Percentiles rank a stretch among this genome's conserved stretches.
These are phyloP conservation scores for Amphiprion ocellaris DNA, from an alignment of 2,113 vertebrate species.

Conservation along the genomic window DNA sequence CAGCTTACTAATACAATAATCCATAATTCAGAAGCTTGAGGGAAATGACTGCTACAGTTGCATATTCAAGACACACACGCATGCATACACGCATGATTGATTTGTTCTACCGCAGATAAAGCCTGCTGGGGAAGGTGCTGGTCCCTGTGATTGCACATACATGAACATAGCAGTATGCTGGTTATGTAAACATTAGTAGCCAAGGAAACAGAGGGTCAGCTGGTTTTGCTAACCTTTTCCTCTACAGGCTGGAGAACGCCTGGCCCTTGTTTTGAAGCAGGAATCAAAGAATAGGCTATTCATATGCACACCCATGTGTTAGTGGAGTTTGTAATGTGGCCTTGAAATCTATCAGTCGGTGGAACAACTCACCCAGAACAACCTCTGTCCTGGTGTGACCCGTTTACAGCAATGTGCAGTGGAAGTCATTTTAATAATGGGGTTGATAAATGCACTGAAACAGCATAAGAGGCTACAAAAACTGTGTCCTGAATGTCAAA, in stretches of 20 bases:
- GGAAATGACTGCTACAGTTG: constrained; percentile 48
- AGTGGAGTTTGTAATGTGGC: constrained; percentile 50
- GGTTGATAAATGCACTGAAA: neutral
- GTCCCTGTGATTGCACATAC: constrained; percentile 65
- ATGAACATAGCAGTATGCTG: constrained; percentile 67
- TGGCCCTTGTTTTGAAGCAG: constrained; percentile 24
- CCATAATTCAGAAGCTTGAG: constrained; percentile 65
- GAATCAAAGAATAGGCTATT: constrained; percentile 48
- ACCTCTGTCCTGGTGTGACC: constrained; percentile 52
- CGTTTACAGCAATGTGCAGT: neutral
- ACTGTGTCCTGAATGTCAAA: neutral
- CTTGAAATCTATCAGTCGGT: constrained; percentile 41
- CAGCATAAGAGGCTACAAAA: neutral
- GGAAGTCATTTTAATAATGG: accelerated
- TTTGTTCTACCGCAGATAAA: constrained; percentile 54
- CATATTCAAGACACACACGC: constrained; percentile 49
- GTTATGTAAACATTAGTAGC: constrained; percentile 69
- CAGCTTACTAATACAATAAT: constrained; percentile 60
- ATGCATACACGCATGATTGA: constrained; percentile 44
- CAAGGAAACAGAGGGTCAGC: constrained; percentile 64
- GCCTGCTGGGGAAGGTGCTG: constrained; percentile 46
- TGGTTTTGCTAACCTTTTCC: constrained; percentile 66
- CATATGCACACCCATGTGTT: constrained; percentile 72
- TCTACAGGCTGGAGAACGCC: constrained; percentile 20
- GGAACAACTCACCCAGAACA: constrained; percentile 54